Base-by-base conservation (phyloP, 1,140 invertebrate genomes). In the Kradibia gibbosae region DNA sequence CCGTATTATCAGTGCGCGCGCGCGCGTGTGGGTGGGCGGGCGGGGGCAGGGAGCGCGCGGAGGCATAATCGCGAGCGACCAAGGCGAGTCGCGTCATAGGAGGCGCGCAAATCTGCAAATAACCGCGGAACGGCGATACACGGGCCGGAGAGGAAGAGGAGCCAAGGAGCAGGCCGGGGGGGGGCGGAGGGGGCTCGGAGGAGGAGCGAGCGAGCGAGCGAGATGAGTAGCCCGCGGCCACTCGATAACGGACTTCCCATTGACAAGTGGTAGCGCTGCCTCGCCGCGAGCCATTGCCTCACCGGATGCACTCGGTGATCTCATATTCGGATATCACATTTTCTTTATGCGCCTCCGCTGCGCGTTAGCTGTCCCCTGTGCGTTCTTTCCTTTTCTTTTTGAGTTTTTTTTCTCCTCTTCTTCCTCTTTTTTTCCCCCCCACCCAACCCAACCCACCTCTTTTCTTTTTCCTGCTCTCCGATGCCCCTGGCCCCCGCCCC, bases 161-260 rank as follows among this genome's bases (percentile, higher is more conserved):
- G 10, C 22, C n/a, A 34, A 60, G n/a, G 8, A 34, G n/a, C 22
- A 42, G 1, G 67, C n/a, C 25, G 25, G 15, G 67, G 11, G n/a
- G 22, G 7, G 53, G n/a, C 22, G 22, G 25, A 42, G 42, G 74
- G n/a, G 13, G 28, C n/a, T 13, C 28, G 31, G 17, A 31, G 15
- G n/a, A 39, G 1, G 67, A n/a, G 8, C 25, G 25, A 4, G 67
- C 5, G n/a, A 15, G 13, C 15, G 17, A 20, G 3, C 7, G n/a
- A 25, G 45, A 60, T 53, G 55, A 62, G 55, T 39, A 76, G 84
- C 82, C 84, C 83, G 83, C 84, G n/a, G n/a, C 20, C 28, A 73
- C 76, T 81, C 85, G 89, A 90, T 90, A 90, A 89, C 84, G 86
- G 85, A 90, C 88, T 90, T 90, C 88, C 89, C 88, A 89, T 89